Evolutionary conservation across 1,140 invertebrate species (phyloP).

Genomic region (Bathynomus jamesi): DNA sequence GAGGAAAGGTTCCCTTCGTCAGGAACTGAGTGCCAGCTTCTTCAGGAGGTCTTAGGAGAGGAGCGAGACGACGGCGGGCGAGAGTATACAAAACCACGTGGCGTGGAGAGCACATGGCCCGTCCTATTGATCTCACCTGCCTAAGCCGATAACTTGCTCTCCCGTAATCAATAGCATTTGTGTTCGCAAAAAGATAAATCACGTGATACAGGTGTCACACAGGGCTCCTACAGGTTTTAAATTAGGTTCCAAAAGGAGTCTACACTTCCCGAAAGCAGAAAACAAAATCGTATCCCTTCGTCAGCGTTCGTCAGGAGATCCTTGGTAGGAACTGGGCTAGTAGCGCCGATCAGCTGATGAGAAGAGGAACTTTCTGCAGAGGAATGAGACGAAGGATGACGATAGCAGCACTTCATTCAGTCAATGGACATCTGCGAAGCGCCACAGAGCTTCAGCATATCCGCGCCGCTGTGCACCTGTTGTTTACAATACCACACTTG

Average conservation of each 20-base stretch:
- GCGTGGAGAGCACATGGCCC: constrained; percentile 35
- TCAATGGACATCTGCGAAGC: not conserved
- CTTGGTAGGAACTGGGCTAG: not conserved
- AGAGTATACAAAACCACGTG: constrained; percentile 36
- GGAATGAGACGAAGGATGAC: not conserved
- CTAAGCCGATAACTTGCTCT: constrained; percentile 38
- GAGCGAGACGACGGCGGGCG: constrained; percentile 16
- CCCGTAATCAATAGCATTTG: constrained; percentile 29
- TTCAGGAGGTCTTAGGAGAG: constrained; percentile 5
- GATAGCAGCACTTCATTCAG: not conserved
- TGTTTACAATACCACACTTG: not conserved
- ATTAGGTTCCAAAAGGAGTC: not conserved
- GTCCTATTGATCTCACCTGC: constrained; percentile 37
- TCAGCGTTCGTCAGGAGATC: not conserved
- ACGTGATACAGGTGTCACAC: constrained; percentile 7
- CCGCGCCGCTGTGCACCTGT: not conserved
- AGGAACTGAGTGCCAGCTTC: not conserved
- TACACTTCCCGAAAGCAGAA: not conserved
- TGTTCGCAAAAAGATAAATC: constrained; percentile 12
- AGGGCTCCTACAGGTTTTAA: not conserved
- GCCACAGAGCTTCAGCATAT: not conserved
- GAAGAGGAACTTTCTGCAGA: not conserved
- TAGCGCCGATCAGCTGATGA: not conserved
- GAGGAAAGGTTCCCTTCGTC: constrained; percentile 3
- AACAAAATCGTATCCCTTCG: not conserved